Evolutionary conservation across 2,888 invertebrate species (phyloP), one percentile per base, ranked within the genome.

Genomic region (Dicroscelio sp.): DNA sequence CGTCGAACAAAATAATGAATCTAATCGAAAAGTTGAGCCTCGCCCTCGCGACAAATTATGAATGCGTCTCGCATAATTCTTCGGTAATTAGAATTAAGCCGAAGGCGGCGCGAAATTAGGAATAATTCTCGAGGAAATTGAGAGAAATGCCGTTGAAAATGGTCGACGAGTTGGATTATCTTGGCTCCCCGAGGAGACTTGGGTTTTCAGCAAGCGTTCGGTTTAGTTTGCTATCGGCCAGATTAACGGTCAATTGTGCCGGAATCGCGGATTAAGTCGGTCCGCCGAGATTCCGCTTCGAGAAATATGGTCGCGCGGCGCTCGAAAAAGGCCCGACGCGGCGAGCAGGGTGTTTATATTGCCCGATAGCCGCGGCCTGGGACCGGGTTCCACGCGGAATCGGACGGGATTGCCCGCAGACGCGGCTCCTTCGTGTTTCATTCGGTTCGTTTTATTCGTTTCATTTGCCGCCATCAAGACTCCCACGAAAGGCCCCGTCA

Each of bases 401-500:
- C 83, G 8, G 38, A 38, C 55, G 58, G 65, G 31, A 65, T 79
- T 65, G 48, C 30, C 38, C 33, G 52, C 63, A 55, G 80, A 52
- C 48, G 33, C 48, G 35, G 27, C 48, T 35, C 43, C 55, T 69
- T 82, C 38, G 30, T 58, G 25, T 58, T 63, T 63, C 25, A 63
- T 30, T 31, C 63, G 20, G 20, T 12, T 63, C 63, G 31, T 31
- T 63, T 63, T 63, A 63, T 63, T 63, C 63, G 63, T 31, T 63
- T 63, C 63, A 63, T 63, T 63, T 63, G 67, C 65, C 58, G 67
- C 55, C 75, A 52, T 63, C 27, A 4, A 83, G 67, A 67, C 67
- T 85, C 85, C 85, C 76, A 85, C 85, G 76, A 85, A 65, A 84
- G 73, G 30, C 76, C 76, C 67, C 67, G 76, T 85, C 85, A 85